Evolutionary conservation across 2,797 vertebrate species (phyloP).

Genomic region (Labeo calbasu): DNA sequence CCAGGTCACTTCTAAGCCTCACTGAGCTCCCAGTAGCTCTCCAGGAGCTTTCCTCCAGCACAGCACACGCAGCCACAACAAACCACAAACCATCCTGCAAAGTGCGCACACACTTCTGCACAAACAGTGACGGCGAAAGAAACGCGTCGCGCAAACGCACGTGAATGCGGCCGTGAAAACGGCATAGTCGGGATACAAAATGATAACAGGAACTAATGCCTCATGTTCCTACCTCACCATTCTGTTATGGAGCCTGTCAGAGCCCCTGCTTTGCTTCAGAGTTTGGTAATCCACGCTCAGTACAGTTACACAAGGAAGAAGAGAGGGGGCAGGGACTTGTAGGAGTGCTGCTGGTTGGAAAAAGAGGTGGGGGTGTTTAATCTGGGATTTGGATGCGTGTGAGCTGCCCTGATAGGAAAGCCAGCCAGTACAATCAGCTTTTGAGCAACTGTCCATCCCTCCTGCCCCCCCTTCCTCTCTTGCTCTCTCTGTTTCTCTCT

Average conservation of each 20-base stretch:
- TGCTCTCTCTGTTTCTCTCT: conserved; percentile 14
- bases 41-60: conserved; percentile 26
- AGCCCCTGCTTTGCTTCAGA: conserved; percentile 67
- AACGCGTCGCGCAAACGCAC: background rate
- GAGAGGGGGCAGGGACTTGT: conserved; percentile 48
- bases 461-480: conserved; percentile 35
- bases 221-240: conserved; percentile 84
- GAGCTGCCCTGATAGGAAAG: conserved; percentile 73
- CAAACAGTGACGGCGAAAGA: background rate
- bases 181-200: conserved; percentile 16
- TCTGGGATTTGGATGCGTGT: conserved; percentile 76
- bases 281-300: conserved; percentile 75
- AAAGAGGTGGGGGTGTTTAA: conserved; percentile 60
- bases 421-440: conserved; percentile 66
- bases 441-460: conserved; percentile 56
- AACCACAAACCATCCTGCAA: conserved; percentile 16
- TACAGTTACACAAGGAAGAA: conserved; percentile 70
- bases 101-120: conserved; percentile 3
- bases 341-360: conserved; percentile 58
- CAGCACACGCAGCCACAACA: background rate
- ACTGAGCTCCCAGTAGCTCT: conserved; percentile 10
- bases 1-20: conserved; percentile 19
- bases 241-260: conserved; percentile 72
- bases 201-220: conserved; percentile 37
- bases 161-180: conserved; percentile 4